Conservation (phyloP, 2,113 vertebrate genomes). For the Sclerurus mexicanus region DNA sequence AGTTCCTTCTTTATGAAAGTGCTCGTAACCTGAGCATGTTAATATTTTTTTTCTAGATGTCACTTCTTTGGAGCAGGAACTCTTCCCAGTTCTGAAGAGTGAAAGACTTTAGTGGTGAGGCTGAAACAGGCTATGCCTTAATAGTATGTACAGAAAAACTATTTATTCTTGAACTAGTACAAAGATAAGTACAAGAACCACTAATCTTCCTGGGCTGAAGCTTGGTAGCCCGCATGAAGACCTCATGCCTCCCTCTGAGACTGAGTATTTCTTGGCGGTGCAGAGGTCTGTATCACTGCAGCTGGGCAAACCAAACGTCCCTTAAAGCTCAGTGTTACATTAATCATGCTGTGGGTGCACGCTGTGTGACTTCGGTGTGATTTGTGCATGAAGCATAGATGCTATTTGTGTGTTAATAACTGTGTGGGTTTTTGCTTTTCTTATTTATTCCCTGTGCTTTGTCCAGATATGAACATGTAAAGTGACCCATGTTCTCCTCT, state of each 20-base stretch:
- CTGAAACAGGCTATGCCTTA: background rate
- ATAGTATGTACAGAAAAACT: background rate
- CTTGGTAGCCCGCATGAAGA: background rate
- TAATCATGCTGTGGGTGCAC: background rate
- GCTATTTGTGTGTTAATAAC: background rate
- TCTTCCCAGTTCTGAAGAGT: background rate
- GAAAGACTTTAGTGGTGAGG: background rate
- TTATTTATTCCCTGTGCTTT: background rate
- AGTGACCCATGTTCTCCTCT: background rate
- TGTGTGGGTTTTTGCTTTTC: background rate
- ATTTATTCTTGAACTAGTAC: background rate
- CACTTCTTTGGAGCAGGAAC: background rate
- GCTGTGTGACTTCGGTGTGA: background rate
- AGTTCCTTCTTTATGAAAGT: background rate
- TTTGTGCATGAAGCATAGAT: background rate
- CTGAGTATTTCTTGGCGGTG: background rate
- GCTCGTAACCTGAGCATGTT: accelerated
- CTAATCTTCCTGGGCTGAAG: background rate
- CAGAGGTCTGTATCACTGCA: background rate
- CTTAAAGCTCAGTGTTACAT: background rate
- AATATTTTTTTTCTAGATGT: background rate
- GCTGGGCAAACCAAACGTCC: background rate
- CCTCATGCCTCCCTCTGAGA: background rate
- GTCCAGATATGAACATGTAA: background rate
- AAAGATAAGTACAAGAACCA: background rate